Evolutionary conservation across 1,140 invertebrate species (phyloP).

Genomic region (Cydia amplana): DNA sequence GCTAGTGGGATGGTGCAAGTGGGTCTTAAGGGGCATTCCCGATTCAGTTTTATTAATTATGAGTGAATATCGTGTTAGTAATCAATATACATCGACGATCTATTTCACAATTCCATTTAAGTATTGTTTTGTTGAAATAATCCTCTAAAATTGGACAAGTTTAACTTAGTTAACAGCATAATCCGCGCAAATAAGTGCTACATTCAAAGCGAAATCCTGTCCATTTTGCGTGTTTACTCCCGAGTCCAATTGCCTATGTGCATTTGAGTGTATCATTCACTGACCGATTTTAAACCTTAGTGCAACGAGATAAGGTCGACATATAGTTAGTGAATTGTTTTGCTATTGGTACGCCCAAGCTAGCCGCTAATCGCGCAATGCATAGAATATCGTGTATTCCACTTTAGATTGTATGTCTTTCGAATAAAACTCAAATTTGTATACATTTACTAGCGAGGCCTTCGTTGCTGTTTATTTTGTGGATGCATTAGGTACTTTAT

Average conservation of each 20-base stretch:
- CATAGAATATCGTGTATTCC: not conserved
- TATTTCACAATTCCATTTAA: no score
- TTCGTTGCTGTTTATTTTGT: not conserved
- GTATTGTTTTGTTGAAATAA: no score
- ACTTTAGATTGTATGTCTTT: not conserved
- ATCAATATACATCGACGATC: no score
- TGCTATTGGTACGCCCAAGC: not conserved
- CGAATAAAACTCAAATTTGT: not conserved
- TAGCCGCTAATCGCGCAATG: not conserved
- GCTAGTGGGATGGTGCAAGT: no score
- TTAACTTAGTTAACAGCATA: constrained; percentile 3
- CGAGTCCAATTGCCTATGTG: not conserved
- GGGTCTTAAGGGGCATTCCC: no score
- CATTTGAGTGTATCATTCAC: not conserved
- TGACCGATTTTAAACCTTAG: not conserved
- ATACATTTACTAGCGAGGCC: not conserved
- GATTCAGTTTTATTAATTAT: no score
- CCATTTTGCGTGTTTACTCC: not conserved
- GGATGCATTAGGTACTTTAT: not conserved
- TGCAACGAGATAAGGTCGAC: not conserved
- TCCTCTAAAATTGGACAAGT: not conserved
- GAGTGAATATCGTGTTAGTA: no score
- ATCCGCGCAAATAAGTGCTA: constrained; percentile 1
- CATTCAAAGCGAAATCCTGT: not conserved
- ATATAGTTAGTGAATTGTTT: not conserved